phyloP scores from a whole-genome alignment of 1,140 invertebrate genomes.

The Macrosteles quadrilineatus region DNA sequence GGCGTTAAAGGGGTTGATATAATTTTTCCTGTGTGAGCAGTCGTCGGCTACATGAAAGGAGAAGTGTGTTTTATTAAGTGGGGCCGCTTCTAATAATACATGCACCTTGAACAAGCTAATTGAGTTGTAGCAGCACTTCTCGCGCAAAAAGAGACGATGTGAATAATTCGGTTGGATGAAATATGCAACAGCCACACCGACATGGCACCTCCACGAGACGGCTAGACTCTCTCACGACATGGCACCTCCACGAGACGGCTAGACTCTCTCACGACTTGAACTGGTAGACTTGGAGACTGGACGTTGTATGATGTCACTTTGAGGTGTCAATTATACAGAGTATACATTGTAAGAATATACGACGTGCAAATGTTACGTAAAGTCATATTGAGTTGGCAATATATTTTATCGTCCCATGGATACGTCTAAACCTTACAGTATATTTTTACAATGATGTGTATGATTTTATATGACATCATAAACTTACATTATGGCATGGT shows the following conservation, averaged over 20 bases:
- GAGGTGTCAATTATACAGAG: too few species aligned
- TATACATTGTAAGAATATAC: too few species aligned
- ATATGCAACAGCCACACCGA: conserved; percentile 25
- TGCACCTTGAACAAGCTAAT: conserved; percentile 35
- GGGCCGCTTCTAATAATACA: conserved; percentile 28
- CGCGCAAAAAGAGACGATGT: conserved; percentile 28
- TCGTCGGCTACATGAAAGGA: conserved; percentile 31
- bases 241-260: background rate
- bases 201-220: too few species aligned
- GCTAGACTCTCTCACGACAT: conserved; percentile 1
- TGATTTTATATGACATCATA: too few species aligned
- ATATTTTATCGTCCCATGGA: too few species aligned
- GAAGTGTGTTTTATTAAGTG: conserved; percentile 28
- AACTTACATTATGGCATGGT: too few species aligned
- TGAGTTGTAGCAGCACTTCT: conserved; percentile 34
- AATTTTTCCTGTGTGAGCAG: conserved; percentile 24
- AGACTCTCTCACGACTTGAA: background rate
- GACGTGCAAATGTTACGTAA: too few species aligned
- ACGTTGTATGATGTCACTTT: too few species aligned
- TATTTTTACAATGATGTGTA: too few species aligned
- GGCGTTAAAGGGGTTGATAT: conserved; percentile 12
- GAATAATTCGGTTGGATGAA: conserved; percentile 36
- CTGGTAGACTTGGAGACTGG: too few species aligned
- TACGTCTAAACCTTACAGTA: too few species aligned
- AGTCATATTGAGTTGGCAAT: too few species aligned